phyloP scores from a whole-genome alignment of 2,888 invertebrate genomes.

The Drosophila aldrichi region DNA sequence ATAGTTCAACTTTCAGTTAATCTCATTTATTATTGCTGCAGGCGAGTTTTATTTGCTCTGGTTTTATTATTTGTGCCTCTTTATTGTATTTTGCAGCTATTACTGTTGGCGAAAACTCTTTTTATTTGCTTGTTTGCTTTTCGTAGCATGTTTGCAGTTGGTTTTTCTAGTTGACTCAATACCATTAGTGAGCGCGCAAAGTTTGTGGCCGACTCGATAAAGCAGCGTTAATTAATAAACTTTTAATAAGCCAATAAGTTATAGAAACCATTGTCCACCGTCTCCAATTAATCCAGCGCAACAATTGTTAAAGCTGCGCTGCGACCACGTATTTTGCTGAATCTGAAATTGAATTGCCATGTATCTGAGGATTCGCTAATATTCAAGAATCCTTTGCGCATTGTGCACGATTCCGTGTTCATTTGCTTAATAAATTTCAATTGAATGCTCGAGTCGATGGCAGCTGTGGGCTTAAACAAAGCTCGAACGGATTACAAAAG shows the following conservation, averaged over 20 bases:
- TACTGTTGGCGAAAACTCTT: constrained; percentile 2
- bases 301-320: constrained; percentile 21
- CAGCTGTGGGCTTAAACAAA: constrained; percentile 50
- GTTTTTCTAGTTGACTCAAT: not conserved
- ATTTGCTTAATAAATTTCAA: constrained; percentile 56
- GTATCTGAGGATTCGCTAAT: not conserved
- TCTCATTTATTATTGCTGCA: not conserved
- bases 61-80: constrained; percentile 1
- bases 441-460: constrained; percentile 29
- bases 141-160: constrained; percentile 8
- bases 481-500: constrained; percentile 62
- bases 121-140: not conserved
- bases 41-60: constrained; percentile 1
- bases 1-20: constrained; percentile 3
- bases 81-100: not conserved
- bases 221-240: constrained; percentile 48
- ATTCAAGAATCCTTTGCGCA: not conserved
- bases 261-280: constrained; percentile 13
- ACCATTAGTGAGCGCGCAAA: constrained; percentile 16
- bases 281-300: constrained; percentile 26
- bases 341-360: not conserved
- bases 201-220: constrained; percentile 18
- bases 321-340: constrained; percentile 1
- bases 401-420: constrained; percentile 14
- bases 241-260: constrained; percentile 44